These are phyloP conservation scores for Cydia amplana DNA, from an alignment of 1,140 invertebrate genomes.

Conservation along the genomic window DNA sequence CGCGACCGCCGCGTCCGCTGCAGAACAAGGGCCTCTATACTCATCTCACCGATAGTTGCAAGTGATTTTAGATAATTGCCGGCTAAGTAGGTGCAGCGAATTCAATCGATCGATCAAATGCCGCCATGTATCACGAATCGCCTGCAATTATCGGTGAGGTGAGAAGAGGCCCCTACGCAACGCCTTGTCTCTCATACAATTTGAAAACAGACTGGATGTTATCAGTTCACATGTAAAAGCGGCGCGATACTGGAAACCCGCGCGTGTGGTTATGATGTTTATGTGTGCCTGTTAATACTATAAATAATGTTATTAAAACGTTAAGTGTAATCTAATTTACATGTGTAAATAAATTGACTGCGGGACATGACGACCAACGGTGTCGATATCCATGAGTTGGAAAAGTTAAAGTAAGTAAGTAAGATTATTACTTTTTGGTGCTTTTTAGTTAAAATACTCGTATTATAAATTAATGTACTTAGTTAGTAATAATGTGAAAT, in stretches of 20 bases:
- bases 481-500: background rate
- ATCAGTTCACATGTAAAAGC: slow-evolving; percentile 62
- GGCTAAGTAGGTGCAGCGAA: too few relatives aligned
- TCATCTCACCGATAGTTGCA: too few relatives aligned
- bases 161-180: background rate
- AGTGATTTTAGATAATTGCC: too few relatives aligned
- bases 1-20: slow-evolving; percentile 35
- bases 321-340: slow-evolving; percentile 28
- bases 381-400: slow-evolving; percentile 60
- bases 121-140: too few relatives aligned
- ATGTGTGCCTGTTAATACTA: slow-evolving; percentile 38
- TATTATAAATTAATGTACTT: background rate
- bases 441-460: background rate
- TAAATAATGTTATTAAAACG: slow-evolving; percentile 41
- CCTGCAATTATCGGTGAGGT: too few relatives aligned
- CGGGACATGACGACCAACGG: slow-evolving; percentile 58
- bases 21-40: slow-evolving; percentile 35
- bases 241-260: slow-evolving; percentile 54
- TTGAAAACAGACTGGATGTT: slow-evolving; percentile 66
- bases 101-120: too few relatives aligned
- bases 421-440: too few relatives aligned
- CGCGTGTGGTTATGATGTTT: slow-evolving; percentile 54
- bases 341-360: slow-evolving; percentile 35
- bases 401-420: slow-evolving; percentile 61
- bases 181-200: slow-evolving; percentile 62